A percentile compares a stretch with the other conserved stretches of the same genome.
phyloP scores from a whole-genome alignment of 2,113 vertebrate species.

The Chaetorhynchus papuensis region DNA sequence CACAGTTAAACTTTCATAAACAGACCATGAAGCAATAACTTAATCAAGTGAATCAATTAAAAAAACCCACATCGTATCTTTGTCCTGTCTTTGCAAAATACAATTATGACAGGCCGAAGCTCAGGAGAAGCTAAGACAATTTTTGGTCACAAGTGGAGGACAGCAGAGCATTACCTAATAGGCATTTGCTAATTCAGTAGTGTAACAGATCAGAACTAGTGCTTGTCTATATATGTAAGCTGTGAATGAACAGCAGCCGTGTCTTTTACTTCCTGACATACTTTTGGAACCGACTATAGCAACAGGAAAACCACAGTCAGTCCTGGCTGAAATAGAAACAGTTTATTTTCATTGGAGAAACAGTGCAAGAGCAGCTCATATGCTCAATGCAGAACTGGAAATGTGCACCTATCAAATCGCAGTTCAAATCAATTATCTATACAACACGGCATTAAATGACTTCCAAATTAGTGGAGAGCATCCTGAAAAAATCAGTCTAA shows the following conservation, averaged over 20 bases:
- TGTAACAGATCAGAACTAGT: background rate
- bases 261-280: background rate
- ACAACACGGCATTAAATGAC: background rate
- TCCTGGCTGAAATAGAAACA: constrained; percentile 7
- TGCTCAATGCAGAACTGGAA: background rate
- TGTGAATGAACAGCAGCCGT: background rate
- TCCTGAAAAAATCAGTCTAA: background rate
- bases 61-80: background rate
- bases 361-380: background rate
- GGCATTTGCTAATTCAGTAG: background rate
- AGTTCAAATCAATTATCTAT: background rate
- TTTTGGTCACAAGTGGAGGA: background rate
- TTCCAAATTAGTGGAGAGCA: background rate
- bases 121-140: background rate
- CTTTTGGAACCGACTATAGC: background rate
- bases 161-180: rapidly evolving
- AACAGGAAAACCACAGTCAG: background rate
- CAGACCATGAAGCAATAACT: background rate
- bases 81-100: background rate
- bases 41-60: background rate
- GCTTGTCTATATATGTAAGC: background rate
- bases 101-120: background rate
- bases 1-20: background rate
- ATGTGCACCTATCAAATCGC: background rate
- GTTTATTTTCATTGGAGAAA: background rate